Base-by-base conservation (phyloP, 2,797 vertebrate species). In the Paguma larvata region DNA sequence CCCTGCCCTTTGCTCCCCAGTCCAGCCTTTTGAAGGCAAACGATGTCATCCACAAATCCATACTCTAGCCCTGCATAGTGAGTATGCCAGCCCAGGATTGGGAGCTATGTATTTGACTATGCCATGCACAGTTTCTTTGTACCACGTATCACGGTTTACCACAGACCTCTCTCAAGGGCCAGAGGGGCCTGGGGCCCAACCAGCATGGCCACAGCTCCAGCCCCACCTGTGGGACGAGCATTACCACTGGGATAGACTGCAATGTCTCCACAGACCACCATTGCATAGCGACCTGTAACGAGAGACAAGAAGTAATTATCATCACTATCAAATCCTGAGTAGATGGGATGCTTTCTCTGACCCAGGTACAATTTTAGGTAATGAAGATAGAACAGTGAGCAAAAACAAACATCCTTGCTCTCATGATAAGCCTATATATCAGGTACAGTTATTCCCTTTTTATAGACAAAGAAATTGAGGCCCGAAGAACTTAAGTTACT, bases 231-330 rank as follows among this genome's bases (percentile, higher is more conserved):
- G 80, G 98, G 98, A 23, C 98, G 98, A 0, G 98, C 98, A 0
- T 98, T 99, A 8, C 98, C 99, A 0, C 88, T 98, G 70, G 99
- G 98, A 0, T 99, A 99, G 75, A 99, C 99, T 0, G 99, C 99
- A 0, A 99, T 99, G 79, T 99, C 99, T 19, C 99, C 99, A 0
- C 98, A 99, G 92, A 99, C 99, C 79, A 99, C 99, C 97, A 99
- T 51, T 0, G 99, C 99, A 0, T 98, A 99, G 89, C 98, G 98
- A 95, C 99, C 99, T 99, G 92, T 0, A 27, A 77, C 16, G 68
- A 78, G 72, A 88, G 34, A 48, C 5, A n/a, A 96, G 18, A 48
- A 44, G 14, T 62, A 30, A 32, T 46, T 30, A 72, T 59, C 27
- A 25, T 27, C 73, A 38, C 16, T 2, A 7, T 0, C n/a, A 41